Conservation (phyloP, 2,888 invertebrate genomes). For the Napeogenes inachia region DNA sequence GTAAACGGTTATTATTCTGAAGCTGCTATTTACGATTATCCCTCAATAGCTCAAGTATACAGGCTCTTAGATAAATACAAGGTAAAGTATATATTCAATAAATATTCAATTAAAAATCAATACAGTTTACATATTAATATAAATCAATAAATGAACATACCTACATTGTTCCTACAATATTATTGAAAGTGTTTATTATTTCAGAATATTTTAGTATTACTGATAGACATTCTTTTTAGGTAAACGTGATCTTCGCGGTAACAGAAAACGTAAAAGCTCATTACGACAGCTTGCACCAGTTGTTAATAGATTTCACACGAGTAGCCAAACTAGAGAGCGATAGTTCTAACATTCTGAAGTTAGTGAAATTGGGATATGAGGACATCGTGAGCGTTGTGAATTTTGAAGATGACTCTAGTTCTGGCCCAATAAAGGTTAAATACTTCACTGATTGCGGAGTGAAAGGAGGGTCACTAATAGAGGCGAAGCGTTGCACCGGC, state of each 20-base stretch:
- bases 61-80: slow-evolving; percentile 81
- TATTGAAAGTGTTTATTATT: no score
- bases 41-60: slow-evolving; percentile 88
- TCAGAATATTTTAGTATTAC: not conserved
- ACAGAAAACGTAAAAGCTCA: slow-evolving; percentile 81
- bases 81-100: slow-evolving; percentile 45
- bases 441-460: slow-evolving; percentile 85
- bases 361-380: slow-evolving; percentile 89
- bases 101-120: not conserved
- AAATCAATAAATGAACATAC: no score
- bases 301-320: slow-evolving; percentile 84
- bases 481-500: slow-evolving; percentile 78
- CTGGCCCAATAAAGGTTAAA: slow-evolving; percentile 79
- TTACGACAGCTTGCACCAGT: slow-evolving; percentile 82
- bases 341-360: slow-evolving; percentile 90
- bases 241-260: slow-evolving; percentile 92
- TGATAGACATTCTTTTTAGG: slow-evolving; percentile 51
- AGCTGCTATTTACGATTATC: slow-evolving; percentile 85
- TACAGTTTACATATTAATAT: no score
- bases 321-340: slow-evolving; percentile 88
- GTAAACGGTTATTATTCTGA: slow-evolving; percentile 80
- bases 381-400: slow-evolving; percentile 81
- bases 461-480: slow-evolving; percentile 56
- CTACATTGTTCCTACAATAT: no score
- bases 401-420: slow-evolving; percentile 78